Evolutionary conservation across 2,888 invertebrate genomes (phyloP), one percentile per base, ranked within the genome.

Genomic region (Malthinus seriepunctatus): DNA sequence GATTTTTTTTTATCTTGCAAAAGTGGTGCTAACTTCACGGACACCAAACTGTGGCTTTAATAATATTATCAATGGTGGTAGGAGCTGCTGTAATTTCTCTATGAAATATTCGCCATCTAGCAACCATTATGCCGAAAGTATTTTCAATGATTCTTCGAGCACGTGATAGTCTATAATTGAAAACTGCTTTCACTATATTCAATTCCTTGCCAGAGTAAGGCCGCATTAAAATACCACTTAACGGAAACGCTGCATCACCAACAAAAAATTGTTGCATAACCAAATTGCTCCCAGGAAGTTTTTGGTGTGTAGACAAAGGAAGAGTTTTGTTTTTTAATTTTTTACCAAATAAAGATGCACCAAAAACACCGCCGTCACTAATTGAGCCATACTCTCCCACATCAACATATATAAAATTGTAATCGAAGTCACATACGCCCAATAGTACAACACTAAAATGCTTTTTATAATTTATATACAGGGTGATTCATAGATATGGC

Each of bases 401-500:
- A 62, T 73, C 69, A 10, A 69, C 65, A 37, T 67, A 60, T 12
- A 67, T 62, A 68, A 76, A 76, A 42, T 57, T 62, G 57, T 73
- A 73, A 6, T 70, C 60, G 3, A 66, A 67, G 58, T 72, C 70
- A 51, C 71, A 69, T 38, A 68, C 46, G 31, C 68, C 72, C 47
- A 74, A 56, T 33, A 73, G 55, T 11, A 72, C 71, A 33, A 76
- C 66, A 62, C 72, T 73, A 50, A 59, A 67, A 42, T 49, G 63
- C 37, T 66, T 62, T 67, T 76, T 72, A 60, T 73, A 73, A 63
- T 74, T 75, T 54, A 58, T 70, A 57, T 56, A 73, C n/a, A n/a
- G n/a, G n/a, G n/a, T n/a, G n/a, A n/a, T n/a, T n/a, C n/a, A n/a
- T n/a, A n/a, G n/a, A n/a, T n/a, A n/a, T n/a, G n/a, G n/a, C n/a